Conservation (phyloP, 2,888 invertebrate genomes). For the Gastrophysa polygoni region DNA sequence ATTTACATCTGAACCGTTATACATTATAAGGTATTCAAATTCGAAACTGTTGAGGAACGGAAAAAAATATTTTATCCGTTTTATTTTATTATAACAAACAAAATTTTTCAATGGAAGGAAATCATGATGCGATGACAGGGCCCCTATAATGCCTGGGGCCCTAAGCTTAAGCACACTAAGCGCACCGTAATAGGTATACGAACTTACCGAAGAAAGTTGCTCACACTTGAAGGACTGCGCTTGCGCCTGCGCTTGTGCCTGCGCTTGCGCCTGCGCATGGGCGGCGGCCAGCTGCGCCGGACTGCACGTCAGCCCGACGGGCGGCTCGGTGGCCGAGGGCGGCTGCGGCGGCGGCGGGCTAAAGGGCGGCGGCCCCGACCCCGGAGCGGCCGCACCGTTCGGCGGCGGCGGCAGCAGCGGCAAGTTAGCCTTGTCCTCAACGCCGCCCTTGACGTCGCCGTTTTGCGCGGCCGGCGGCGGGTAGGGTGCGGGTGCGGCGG, state of each 20-base stretch:
- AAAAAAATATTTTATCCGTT: too few relatives aligned
- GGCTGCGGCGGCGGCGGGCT: slow-evolving; percentile 56
- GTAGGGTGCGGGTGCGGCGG: slow-evolving; percentile 24
- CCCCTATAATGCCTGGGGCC: too few relatives aligned
- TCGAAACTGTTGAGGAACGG: too few relatives aligned
- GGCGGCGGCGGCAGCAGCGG: slow-evolving; percentile 60
- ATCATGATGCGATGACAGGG: too few relatives aligned
- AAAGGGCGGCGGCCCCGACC: slow-evolving; percentile 55
- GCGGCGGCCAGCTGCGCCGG: slow-evolving; percentile 42
- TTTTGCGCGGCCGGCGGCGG: slow-evolving; percentile 51
- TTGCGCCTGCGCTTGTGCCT: too few relatives aligned
- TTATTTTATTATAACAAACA: too few relatives aligned
- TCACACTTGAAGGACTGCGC: slow-evolving; percentile 42
- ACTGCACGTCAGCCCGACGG: slow-evolving; percentile 54
- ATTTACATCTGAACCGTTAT: too few relatives aligned
- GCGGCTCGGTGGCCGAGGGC: slow-evolving; percentile 57
- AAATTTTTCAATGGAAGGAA: too few relatives aligned
- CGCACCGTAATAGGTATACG: too few relatives aligned
- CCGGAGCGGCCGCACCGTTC: slow-evolving; percentile 48
- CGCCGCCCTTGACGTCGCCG: slow-evolving; percentile 58
- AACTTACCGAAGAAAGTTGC: slow-evolving; percentile 33
- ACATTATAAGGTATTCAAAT: too few relatives aligned
- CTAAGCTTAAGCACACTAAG: too few relatives aligned
- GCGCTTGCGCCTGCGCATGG: slow-evolving; percentile 50
- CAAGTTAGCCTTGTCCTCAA: slow-evolving; percentile 58